These are phyloP conservation scores for Elegia similella DNA, from an alignment of 2,888 invertebrate genomes.

Conservation along the genomic window DNA sequence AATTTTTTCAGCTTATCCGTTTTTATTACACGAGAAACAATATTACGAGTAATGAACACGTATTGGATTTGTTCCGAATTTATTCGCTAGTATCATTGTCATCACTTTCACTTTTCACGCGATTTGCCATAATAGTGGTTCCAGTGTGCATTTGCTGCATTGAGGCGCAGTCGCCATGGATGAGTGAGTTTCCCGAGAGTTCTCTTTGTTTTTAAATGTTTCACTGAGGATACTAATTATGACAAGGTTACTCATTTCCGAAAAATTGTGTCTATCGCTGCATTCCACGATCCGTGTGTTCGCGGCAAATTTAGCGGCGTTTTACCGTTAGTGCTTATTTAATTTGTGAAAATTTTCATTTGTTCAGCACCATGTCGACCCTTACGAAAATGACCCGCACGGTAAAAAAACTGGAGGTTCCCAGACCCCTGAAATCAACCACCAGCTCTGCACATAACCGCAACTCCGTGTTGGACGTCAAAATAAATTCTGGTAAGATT, in stretches of 20 bases:
- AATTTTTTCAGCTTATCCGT: constrained; percentile 72
- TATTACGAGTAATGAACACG: constrained; percentile 79
- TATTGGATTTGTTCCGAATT: constrained; percentile 79
- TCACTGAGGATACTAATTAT: constrained; percentile 56
- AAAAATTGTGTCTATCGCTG: constrained; percentile 56
- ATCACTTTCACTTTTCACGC: constrained; percentile 80
- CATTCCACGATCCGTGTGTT: constrained; percentile 32
- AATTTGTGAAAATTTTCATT: constrained; percentile 34
- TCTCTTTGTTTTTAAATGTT: constrained; percentile 50
- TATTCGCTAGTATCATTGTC: constrained; percentile 79
- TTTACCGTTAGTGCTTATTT: constrained; percentile 11
- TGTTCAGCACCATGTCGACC: constrained; percentile 78
- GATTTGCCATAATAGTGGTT: constrained; percentile 68
- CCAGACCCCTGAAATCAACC: constrained; percentile 86
- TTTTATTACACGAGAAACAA: constrained; percentile 71
- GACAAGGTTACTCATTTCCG: constrained; percentile 66
- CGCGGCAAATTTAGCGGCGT: constrained; percentile 26
- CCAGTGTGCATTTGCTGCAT: constrained; percentile 55
- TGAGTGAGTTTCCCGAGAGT: constrained; percentile 73
- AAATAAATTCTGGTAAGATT: constrained; percentile 77
- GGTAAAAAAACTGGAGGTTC: constrained; percentile 88
- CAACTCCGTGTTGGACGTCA: constrained; percentile 75
- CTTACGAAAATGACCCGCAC: constrained; percentile 85
- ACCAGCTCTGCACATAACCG: constrained; percentile 80
- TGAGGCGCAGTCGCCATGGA: constrained; percentile 72